Evolutionary conservation across 2,113 vertebrate species (phyloP).

Genomic region (Ginglymostoma cirratum): DNA sequence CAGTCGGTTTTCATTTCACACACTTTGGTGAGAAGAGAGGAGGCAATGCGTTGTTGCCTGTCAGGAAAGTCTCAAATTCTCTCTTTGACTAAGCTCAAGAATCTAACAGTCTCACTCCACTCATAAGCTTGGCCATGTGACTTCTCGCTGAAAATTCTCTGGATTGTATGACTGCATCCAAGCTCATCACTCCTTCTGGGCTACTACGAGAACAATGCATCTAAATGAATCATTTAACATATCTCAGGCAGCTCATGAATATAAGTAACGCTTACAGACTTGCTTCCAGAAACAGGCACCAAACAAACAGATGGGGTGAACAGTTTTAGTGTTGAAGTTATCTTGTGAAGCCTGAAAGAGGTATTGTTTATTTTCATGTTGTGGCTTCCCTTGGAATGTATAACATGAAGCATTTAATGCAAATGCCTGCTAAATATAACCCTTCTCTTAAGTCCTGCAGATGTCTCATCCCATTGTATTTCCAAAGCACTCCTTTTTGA

Average conservation of each 20-base stretch:
- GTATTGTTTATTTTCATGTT: background rate
- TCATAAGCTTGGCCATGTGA: too few relatives aligned
- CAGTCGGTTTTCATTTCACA: too few relatives aligned
- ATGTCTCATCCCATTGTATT: background rate
- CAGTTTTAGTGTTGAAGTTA: background rate
- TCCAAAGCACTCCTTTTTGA: background rate
- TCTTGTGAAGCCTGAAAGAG: background rate
- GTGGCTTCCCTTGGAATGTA: background rate
- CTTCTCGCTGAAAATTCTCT: too few relatives aligned
- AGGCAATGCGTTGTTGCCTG: too few relatives aligned
- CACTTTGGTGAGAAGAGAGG: too few relatives aligned
- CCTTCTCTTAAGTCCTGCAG: background rate
- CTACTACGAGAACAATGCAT: background rate
- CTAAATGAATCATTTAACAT: background rate
- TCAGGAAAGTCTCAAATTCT: too few relatives aligned
- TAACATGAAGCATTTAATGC: background rate
- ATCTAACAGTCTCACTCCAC: too few relatives aligned
- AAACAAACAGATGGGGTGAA: background rate
- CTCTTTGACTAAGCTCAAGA: too few relatives aligned
- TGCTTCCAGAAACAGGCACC: background rate
- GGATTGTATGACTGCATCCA: too few relatives aligned
- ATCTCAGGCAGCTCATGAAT: background rate
- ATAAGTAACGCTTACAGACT: background rate
- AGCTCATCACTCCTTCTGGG: background rate
- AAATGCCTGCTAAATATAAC: background rate